Percentiles rank a stretch among this genome's conserved stretches.
These are phyloP conservation scores for Entomobrya proxima DNA, from an alignment of 2,888 invertebrate species.

Conservation along the genomic window DNA sequence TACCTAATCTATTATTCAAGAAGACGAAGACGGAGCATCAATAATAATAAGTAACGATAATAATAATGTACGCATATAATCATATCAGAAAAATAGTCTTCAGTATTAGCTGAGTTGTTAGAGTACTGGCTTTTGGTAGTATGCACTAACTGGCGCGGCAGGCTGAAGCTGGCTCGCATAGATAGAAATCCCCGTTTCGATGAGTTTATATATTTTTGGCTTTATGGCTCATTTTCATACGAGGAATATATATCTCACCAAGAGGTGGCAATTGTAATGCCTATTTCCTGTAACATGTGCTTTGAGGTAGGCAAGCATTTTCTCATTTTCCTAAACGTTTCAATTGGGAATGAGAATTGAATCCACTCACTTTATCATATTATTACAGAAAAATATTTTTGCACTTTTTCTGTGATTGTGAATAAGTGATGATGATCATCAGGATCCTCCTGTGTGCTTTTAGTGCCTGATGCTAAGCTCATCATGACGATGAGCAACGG, in stretches of 20 bases:
- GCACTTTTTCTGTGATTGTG: conserved; percentile 22
- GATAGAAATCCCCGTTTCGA: conserved; percentile 1
- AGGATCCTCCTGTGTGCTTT: no score
- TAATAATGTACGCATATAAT: conserved; percentile 51
- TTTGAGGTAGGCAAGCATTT: conserved; percentile 56
- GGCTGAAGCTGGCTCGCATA: background rate
- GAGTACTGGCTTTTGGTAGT: no score
- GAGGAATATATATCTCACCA: conserved; percentile 8
- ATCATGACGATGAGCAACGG: background rate
- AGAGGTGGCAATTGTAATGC: background rate
- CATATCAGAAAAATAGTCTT: conserved; percentile 10
- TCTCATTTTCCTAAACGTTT: conserved; percentile 66
- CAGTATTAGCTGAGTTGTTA: no score
- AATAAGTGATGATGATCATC: conserved; percentile 5
- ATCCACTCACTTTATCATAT: conserved; percentile 66
- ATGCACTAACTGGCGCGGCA: no score
- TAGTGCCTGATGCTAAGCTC: no score
- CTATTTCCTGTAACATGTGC: conserved; percentile 65
- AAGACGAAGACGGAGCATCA: conserved; percentile 39
- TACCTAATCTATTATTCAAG: conserved; percentile 50
- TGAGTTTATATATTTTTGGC: conserved; percentile 30
- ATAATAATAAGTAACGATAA: conserved; percentile 55
- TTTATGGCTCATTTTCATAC: background rate
- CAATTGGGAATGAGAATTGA: conserved; percentile 62
- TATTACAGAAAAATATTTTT: conserved; percentile 34